Evolutionary conservation across 2,888 invertebrate species (phyloP), one percentile per base, ranked within the genome.

Genomic region (Stenodema calcarata): DNA sequence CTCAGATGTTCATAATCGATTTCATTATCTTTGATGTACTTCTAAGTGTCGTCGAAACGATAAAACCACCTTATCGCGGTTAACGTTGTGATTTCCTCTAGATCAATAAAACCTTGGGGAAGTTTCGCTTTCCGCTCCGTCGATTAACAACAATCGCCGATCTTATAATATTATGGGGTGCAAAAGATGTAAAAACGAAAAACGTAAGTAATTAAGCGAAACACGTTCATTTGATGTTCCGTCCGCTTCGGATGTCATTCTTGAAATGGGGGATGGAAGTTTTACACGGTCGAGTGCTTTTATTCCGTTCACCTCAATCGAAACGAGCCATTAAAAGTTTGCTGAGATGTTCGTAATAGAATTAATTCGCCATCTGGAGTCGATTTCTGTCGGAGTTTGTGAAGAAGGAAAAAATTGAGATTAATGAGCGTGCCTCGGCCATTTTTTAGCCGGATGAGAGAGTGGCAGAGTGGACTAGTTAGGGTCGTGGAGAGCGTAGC

Each of bases 391-490:
- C 9, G 54, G 23, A 9, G 62, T 62, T 62, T 62, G 62, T 62
- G 23, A 12, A 62, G 62, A 27, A 23, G 6, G 12, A 23, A 23
- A 62, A 23, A 62, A 62, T 62, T 62, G 23, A 11, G 54, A 54
- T 80, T 80, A 80, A 54, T 23, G 80, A 54, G 35, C 54, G 1
- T 79, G 80, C 2, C 23, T 16, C 80, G 80, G 50, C 80, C 80
- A 80, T 80, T 80, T 80, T 80, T 30, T n/a, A n/a, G 80, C 50
- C 80, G 50, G 50, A 54, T 80, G 80, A 54, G 50, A 54, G 54
- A 54, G 35, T 54, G 41, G 54, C 50, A 18, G 28, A 50, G 79
- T 80, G 80, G 80, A 80, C 80, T 50, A 78, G 78, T 80, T 50
- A 35, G 42, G 78, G 78, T 30, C 14, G 14, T 44, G 78, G 44